These are phyloP conservation scores for Enteromius mattozi DNA, from an alignment of 2,797 vertebrate species.

Conservation along the genomic window DNA sequence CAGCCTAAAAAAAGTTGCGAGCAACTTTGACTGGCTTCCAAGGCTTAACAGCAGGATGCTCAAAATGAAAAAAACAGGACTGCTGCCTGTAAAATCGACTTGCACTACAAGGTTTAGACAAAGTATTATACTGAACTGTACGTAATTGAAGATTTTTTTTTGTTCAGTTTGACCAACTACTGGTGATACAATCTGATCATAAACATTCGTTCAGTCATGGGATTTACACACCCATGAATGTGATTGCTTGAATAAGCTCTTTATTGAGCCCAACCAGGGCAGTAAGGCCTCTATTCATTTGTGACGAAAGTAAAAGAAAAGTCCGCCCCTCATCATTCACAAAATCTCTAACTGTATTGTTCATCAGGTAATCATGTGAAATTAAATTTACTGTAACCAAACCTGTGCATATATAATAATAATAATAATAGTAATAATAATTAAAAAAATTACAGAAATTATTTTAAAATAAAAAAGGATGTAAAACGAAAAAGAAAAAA, in stretches of 20 bases:
- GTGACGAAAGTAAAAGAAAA: not conserved
- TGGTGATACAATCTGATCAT: slow-evolving; percentile 21
- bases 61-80: not conserved
- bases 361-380: not conserved
- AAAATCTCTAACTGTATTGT: slow-evolving; percentile 9
- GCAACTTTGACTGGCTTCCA: slow-evolving; percentile 47
- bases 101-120: not conserved
- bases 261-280: slow-evolving; percentile 4
- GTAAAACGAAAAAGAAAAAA: not conserved
- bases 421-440: not conserved
- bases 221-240: slow-evolving; percentile 2
- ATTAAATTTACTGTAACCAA: not conserved
- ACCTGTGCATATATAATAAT: not conserved
- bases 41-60: slow-evolving; percentile 48
- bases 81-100: slow-evolving; percentile 19
- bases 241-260: slow-evolving; percentile 2
- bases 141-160: not conserved
- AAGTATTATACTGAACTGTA: not conserved
- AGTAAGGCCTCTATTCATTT: slow-evolving; percentile 21
- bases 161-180: slow-evolving; percentile 13
- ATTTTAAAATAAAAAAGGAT: too few relatives aligned
- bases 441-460: not conserved
- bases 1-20: slow-evolving; percentile 40
- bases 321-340: not conserved
- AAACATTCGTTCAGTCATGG: slow-evolving; percentile 11